These are phyloP conservation scores for Propithecus coquereli DNA, from an alignment of 2,113 vertebrate species.

Conservation along the genomic window DNA sequence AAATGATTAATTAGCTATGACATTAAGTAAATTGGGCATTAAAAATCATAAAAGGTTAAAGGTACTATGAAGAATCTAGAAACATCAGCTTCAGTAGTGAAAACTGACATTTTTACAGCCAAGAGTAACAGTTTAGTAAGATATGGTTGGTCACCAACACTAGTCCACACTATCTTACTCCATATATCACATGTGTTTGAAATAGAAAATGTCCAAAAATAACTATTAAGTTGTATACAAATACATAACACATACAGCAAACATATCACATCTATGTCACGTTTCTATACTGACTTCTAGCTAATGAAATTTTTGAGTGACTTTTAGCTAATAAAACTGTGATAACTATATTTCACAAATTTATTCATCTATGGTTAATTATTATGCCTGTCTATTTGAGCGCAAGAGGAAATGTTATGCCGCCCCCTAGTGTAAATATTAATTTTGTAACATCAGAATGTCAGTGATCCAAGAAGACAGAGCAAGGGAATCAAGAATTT, in stretches of 20 bases:
- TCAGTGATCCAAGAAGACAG: background rate
- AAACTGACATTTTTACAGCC: background rate
- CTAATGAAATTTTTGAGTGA: background rate
- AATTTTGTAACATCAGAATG: background rate
- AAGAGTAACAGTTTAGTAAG: background rate
- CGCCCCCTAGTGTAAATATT: conserved; percentile 67
- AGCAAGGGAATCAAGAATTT: background rate
- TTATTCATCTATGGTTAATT: conserved; percentile 9
- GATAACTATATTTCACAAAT: background rate
- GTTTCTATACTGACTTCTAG: background rate
- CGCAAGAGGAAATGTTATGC: conserved; percentile 47
- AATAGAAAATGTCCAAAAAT: background rate
- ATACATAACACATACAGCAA: background rate
- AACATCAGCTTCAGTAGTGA: background rate
- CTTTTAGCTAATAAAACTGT: background rate
- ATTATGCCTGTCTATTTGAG: background rate
- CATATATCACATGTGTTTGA: background rate
- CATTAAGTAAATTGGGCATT: background rate
- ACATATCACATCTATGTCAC: background rate
- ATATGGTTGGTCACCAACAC: background rate
- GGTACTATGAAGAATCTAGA: background rate
- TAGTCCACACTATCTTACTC: background rate
- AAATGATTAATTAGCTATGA: background rate
- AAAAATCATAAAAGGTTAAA: background rate
- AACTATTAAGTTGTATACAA: background rate